Percentiles rank a stretch among this genome's conserved stretches.
Evolutionary conservation across 2,113 vertebrate genomes (phyloP).

Genomic region (Rhinichthys klamathensis): DNA sequence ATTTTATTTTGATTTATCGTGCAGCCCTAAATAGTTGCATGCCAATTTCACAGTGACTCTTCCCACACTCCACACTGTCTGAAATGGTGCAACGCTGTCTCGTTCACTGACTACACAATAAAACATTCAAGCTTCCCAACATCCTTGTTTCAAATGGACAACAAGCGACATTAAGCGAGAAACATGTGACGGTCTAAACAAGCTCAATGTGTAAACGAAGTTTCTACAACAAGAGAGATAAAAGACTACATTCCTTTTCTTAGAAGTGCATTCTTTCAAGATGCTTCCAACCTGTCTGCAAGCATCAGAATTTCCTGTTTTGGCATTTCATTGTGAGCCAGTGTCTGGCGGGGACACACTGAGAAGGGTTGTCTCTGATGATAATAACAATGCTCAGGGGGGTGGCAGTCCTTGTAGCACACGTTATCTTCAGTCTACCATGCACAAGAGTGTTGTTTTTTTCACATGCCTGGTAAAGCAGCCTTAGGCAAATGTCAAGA

Average conservation of each 20-base stretch:
- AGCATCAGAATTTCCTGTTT: slow-evolving; percentile 25
- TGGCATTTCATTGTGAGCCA: slow-evolving; percentile 26
- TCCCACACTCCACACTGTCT: neutral
- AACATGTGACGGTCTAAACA: neutral
- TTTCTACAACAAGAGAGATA: slow-evolving; percentile 18
- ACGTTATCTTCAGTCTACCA: slow-evolving; percentile 56
- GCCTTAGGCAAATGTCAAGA: slow-evolving; percentile 53
- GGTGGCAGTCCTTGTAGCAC: slow-evolving; percentile 36
- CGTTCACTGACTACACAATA: slow-evolving; percentile 13
- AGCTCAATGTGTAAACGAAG: neutral
- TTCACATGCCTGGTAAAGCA: slow-evolving; percentile 46
- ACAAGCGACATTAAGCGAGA: neutral
- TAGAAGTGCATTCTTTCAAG: slow-evolving; percentile 5
- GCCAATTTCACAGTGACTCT: neutral
- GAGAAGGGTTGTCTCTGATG: slow-evolving; percentile 38
- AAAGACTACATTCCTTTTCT: slow-evolving; percentile 2
- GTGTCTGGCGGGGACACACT: neutral
- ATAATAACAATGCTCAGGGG: slow-evolving; percentile 55
- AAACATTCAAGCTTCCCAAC: neutral
- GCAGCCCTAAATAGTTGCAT: neutral
- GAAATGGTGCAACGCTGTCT: neutral
- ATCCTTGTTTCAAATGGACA: neutral
- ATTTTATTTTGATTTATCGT: too few species aligned
- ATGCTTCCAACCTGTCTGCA: neutral
- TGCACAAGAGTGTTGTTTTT: slow-evolving; percentile 26